Percentiles rank a stretch among this genome's conserved stretches.
Evolutionary conservation across 1,140 invertebrate genomes (phyloP).

Genomic region (Protaetia brevitarsis): DNA sequence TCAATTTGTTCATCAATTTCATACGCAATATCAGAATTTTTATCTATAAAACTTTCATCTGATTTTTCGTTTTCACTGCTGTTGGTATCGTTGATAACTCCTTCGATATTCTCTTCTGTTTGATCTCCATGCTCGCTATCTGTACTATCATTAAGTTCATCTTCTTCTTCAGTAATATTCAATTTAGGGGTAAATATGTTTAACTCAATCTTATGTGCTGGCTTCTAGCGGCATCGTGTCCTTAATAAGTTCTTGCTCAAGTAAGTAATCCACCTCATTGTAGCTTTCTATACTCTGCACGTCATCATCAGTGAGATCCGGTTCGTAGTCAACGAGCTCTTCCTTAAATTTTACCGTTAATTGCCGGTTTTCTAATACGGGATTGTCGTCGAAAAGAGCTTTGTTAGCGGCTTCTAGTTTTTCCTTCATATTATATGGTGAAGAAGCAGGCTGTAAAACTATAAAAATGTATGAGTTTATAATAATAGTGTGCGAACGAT

Average conservation of each 20-base stretch:
- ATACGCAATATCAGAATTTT: neutral
- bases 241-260: slow-evolving; percentile 22
- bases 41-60: slow-evolving; percentile 29
- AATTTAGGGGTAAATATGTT: slow-evolving; percentile 7
- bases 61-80: neutral
- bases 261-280: slow-evolving; percentile 29
- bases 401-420: slow-evolving; percentile 45
- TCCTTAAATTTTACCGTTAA: slow-evolving; percentile 44
- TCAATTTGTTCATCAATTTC: slow-evolving; percentile 14
- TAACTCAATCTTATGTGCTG: slow-evolving; percentile 6
- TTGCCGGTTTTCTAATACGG: slow-evolving; percentile 28
- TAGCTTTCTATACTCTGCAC: slow-evolving; percentile 47
- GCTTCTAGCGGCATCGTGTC: neutral
- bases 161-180: slow-evolving; percentile 24
- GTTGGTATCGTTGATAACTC: slow-evolving; percentile 3
- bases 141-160: slow-evolving; percentile 21
- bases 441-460: slow-evolving; percentile 46
- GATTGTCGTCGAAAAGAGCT: slow-evolving; percentile 37
- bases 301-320: slow-evolving; percentile 47
- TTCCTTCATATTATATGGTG: slow-evolving; percentile 45
- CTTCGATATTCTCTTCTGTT: neutral
- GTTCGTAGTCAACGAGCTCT: slow-evolving; percentile 44
- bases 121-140: neutral
- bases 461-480: slow-evolving; percentile 27
- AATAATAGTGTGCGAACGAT: too few species aligned